Percentiles rank a stretch among this genome's conserved stretches.
phyloP scores from a whole-genome alignment of 1,140 invertebrate genomes.

The Ectropis grisescens region DNA sequence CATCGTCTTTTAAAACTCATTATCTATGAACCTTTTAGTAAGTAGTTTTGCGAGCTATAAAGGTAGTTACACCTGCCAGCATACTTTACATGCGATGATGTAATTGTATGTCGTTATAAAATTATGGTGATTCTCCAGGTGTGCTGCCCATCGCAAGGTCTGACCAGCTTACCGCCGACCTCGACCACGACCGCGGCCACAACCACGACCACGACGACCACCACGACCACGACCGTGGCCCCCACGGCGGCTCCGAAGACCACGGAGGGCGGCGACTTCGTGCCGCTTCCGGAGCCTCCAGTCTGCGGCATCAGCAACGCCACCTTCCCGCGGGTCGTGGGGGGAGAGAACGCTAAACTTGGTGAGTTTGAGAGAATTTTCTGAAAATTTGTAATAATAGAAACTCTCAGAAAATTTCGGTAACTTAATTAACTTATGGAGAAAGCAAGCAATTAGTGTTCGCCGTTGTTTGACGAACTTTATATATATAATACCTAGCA shows the following conservation, averaged over 20 bases:
- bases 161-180: conserved; percentile 9
- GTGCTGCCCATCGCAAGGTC: conserved; percentile 29
- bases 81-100: too few relatives aligned
- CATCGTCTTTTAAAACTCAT: too few relatives aligned
- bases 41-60: too few relatives aligned
- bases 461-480: too few relatives aligned
- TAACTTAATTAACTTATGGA: too few relatives aligned
- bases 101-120: too few relatives aligned
- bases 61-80: too few relatives aligned
- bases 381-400: too few relatives aligned
- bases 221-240: conserved; percentile 1
- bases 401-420: too few relatives aligned
- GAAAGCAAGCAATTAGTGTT: too few relatives aligned
- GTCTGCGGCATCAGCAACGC: conserved; percentile 39
- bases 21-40: too few relatives aligned
- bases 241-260: conserved; percentile 5
- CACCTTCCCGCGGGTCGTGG: conserved; percentile 34
- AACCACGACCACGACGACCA: conserved; percentile 4
- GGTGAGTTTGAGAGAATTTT: conserved; percentile 32
- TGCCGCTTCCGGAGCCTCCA: conserved; percentile 29
- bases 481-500: too few relatives aligned
- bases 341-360: conserved; percentile 40
- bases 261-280: conserved; percentile 15
- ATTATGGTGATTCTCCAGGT: conserved; percentile 33
- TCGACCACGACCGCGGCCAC: conserved; percentile 8